Percentiles rank a stretch among this genome's conserved stretches.
Evolutionary conservation across 2,888 invertebrate genomes (phyloP).

Genomic region (Ceraclea dissimilis): DNA sequence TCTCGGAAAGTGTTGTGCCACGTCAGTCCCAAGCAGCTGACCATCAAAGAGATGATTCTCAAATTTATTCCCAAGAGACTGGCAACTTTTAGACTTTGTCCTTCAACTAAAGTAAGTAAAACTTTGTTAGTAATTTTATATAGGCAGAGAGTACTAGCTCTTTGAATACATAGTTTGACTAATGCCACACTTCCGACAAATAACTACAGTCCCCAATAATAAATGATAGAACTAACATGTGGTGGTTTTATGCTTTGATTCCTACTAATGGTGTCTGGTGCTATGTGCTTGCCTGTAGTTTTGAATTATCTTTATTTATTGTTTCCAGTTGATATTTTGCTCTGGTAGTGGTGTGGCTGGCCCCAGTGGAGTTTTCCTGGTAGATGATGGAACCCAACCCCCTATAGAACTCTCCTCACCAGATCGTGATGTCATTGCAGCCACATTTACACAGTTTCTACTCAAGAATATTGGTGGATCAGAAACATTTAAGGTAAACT

Average conservation of each 20-base stretch:
- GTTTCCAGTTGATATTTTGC: constrained; percentile 25
- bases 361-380: constrained; percentile 60
- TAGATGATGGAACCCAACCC: constrained; percentile 89
- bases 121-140: background rate
- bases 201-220: background rate
- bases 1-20: constrained; percentile 84
- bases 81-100: constrained; percentile 85
- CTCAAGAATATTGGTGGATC: constrained; percentile 92
- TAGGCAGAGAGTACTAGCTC: background rate
- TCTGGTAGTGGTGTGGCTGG: constrained; percentile 31
- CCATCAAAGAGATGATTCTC: constrained; percentile 86
- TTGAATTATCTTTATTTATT: background rate
- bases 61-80: constrained; percentile 90
- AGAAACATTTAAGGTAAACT: constrained; percentile 73
- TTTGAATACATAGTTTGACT: background rate
- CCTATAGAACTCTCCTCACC: constrained; percentile 74
- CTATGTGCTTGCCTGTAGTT: too few species aligned
- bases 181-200: background rate
- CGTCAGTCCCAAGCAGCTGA: constrained; percentile 83
- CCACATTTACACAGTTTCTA: constrained; percentile 85
- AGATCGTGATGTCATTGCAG: constrained; percentile 85
- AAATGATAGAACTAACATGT: too few species aligned
- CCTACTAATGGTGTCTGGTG: too few species aligned
- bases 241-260: too few species aligned
- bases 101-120: constrained; percentile 74